phyloP scores from a whole-genome alignment of 2,113 vertebrate genomes.

The Speoplatyrhinus poulsoni region DNA sequence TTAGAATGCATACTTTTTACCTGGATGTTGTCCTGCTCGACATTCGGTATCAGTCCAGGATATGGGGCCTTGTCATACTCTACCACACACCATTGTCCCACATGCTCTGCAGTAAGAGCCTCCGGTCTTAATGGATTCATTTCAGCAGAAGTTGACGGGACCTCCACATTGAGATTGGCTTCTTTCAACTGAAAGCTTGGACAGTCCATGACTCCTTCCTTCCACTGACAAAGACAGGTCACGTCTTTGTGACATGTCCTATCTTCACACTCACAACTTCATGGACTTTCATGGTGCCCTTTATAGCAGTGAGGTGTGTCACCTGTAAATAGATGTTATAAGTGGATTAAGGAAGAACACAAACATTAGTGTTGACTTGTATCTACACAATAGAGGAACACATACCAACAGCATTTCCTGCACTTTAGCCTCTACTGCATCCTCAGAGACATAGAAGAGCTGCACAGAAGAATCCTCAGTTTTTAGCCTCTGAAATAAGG shows the following conservation, averaged over 20 bases:
- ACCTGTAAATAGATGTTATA: no score
- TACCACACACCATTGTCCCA: slow-evolving; percentile 14
- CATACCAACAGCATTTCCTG: no score
- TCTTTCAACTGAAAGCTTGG: neutral
- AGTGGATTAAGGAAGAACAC: no score
- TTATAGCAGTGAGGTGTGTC: neutral
- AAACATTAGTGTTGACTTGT: no score
- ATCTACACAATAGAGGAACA: no score
- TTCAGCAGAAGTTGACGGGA: neutral
- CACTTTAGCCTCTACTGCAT: no score
- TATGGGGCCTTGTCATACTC: slow-evolving; percentile 15
- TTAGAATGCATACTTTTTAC: slow-evolving; percentile 24
- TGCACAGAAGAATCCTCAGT: no score
- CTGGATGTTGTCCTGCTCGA: slow-evolving; percentile 13
- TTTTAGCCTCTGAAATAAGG: neutral
- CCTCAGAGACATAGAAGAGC: no score
- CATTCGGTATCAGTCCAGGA: slow-evolving; percentile 15
- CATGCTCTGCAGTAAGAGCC: neutral
- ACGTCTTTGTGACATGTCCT: neutral
- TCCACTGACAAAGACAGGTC: neutral
- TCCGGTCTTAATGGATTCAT: slow-evolving; percentile 17
- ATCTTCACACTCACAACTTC: neutral
- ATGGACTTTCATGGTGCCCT: slow-evolving; percentile 6
- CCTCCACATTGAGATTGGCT: slow-evolving; percentile 1
- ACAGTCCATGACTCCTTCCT: neutral